These are phyloP conservation scores for Sebastes alutus DNA, from an alignment of 2,797 vertebrate genomes.

Conservation along the genomic window DNA sequence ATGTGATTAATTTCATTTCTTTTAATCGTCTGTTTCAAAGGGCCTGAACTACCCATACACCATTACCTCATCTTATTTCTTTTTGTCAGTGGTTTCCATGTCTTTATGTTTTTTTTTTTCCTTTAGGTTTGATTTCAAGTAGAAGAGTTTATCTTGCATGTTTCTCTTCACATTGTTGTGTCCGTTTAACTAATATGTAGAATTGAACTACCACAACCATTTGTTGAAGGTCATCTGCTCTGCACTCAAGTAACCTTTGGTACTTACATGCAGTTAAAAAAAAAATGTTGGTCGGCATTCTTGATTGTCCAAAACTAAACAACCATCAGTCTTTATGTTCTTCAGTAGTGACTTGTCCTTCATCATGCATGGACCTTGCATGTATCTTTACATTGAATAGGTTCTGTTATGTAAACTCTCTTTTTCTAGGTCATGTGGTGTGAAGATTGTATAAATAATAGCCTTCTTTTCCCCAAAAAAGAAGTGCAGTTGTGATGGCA, in stretches of 20 bases:
- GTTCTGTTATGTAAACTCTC: not conserved
- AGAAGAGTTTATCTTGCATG: slow-evolving; percentile 30
- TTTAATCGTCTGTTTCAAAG: slow-evolving; percentile 17
- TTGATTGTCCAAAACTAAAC: not conserved
- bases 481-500: slow-evolving; percentile 25
- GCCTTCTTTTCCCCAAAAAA: slow-evolving; percentile 52
- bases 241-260: slow-evolving; percentile 1
- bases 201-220: not conserved
- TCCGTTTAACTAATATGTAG: slow-evolving; percentile 9
- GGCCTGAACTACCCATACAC: not conserved
- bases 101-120: slow-evolving; percentile 7
- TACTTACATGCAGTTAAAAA: slow-evolving; percentile 19
- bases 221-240: slow-evolving; percentile 1
- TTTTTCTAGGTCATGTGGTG: slow-evolving; percentile 21
- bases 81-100: slow-evolving; percentile 13
- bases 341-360: slow-evolving; percentile 33
- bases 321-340: slow-evolving; percentile 33
- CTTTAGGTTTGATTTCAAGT: slow-evolving; percentile 26
- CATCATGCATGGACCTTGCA: slow-evolving; percentile 57
- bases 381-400: slow-evolving; percentile 19
- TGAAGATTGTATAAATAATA: slow-evolving; percentile 22
- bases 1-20: not conserved
- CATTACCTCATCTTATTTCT: not conserved
- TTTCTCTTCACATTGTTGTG: not conserved
- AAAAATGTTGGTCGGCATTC: slow-evolving; percentile 11